Evolutionary conservation across 2,797 vertebrate species (phyloP), one percentile per base, ranked within the genome.

Genomic region (Nothura maculosa): DNA sequence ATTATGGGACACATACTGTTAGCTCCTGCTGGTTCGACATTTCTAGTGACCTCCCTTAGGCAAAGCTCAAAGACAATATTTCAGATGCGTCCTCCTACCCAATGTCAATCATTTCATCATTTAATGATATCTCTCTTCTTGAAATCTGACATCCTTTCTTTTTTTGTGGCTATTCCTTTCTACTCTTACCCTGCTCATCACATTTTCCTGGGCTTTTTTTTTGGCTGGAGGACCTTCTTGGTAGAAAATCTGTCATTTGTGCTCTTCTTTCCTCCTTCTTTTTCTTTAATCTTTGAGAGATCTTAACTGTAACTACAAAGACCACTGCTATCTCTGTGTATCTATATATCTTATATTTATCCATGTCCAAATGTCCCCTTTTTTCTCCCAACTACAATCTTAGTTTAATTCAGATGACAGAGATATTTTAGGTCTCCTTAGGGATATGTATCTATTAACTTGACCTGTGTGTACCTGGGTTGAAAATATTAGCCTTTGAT

Each of bases 31-130:
- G 52, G 43, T 12, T 32, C 60, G 79, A 63, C 40, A 21, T 77
- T 91, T 95, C 64, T 61, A 67, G 28, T 74, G 57, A 77, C 27
- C 9, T 91, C 32, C 76, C 27, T 63, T 60, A 82, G 22, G 21
- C 20, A 63, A 61, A 91, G 40, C 79, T 89, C 28, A 6, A 55
- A 89, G 13, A 24, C 16, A 10, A 2, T 58, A 42, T 85, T 93
- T 85, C 67, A 34, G 5, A 25, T 6, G 2, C 25, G 80, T 80
- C 19, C 18, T 81, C 68, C 47, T 55, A 3, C 36, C 45, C 32
- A 32, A 1, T 70, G 25, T 58, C 42, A 45, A 12, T 58, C 57
- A 77, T 20, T 64, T 82, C 48, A 61, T 1, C 4, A 3, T 32
- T 55, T 47, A 28, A 8, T 70, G 43, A n/a, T 14, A 47, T 42